Evolutionary conservation across 1,140 invertebrate genomes (phyloP), one percentile per base, ranked within the genome.

Genomic region (Microplitis mediator): DNA sequence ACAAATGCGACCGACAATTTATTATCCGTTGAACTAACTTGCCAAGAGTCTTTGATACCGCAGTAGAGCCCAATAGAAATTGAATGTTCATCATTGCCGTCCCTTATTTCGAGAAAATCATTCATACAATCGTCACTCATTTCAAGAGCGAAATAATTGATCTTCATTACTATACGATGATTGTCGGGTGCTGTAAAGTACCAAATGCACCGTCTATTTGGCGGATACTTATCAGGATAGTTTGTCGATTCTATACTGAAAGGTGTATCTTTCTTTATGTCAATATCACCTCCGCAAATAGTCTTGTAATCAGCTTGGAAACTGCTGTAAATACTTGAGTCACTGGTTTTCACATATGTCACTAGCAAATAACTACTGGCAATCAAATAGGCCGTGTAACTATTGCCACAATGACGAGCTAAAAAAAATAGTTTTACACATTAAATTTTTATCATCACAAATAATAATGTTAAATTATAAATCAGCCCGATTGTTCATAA

Each of bases 101-200:
- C 95, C 52, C 94, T 88, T 1, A 97, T 91, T 84, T 97, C 97
- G 0, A 99, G 91, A 82, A 95, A 98, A 84, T 99, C 98, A 84
- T 99, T 99, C 1, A 97, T 94, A 84, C 98, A 99, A 79, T 95
- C 97, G 82, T 99, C 97, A 82, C 99, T 97, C 82, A 98, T 98
- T 86, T 99, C 98, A 74, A 99, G 95, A 90, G 98, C 91, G 79
- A 95, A 94, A 2, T 23, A 23, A 23, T 23, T 23, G 23, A 23
- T 23, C 23, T 23, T 23, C 23, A 23, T 23, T 23, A 2, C 23
- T 23, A 23, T 23, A 23, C 23, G 23, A 23, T 23, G 23, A 23
- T 23, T 23, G 2, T 0, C 23, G 0, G 23, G 23, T 23, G 23
- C 23, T 23, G 23, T 1, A 23, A 23, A 23, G 23, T 23, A 23